phyloP scores from a whole-genome alignment of 2,888 invertebrate genomes.

The Amiota minor region DNA sequence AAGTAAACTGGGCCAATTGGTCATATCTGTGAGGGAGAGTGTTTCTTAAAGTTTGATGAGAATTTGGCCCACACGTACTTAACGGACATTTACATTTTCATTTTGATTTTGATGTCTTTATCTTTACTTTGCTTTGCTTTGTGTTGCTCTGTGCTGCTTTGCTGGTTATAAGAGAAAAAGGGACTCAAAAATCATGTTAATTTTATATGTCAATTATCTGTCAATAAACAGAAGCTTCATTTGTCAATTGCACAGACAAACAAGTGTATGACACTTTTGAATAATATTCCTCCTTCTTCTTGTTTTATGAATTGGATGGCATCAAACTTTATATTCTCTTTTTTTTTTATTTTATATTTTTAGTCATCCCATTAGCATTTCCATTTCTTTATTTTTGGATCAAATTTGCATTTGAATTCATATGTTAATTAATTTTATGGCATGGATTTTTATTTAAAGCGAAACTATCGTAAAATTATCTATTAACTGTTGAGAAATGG shows the following conservation, averaged over 20 bases:
- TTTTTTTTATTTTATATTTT: conserved; percentile 32
- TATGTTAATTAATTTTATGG: conserved; percentile 54
- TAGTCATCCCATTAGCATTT: conserved; percentile 54
- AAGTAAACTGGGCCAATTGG: conserved; percentile 37
- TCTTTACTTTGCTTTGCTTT: conserved; percentile 10
- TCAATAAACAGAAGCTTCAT: conserved; percentile 60
- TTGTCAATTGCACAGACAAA: conserved; percentile 27
- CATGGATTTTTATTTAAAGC: conserved; percentile 32
- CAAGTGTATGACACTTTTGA: not conserved
- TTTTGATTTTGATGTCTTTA: not conserved
- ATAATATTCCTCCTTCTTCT: not conserved
- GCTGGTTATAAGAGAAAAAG: not conserved
- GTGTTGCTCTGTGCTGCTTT: not conserved
- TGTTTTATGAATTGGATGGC: not conserved
- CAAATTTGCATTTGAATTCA: too few relatives aligned
- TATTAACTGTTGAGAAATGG: too few relatives aligned
- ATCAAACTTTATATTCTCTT: too few relatives aligned
- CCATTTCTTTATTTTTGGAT: conserved; percentile 29
- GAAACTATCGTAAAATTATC: too few relatives aligned
- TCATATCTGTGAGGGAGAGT: not conserved
- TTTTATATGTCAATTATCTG: conserved; percentile 72
- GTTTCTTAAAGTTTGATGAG: not conserved
- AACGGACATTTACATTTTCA: not conserved
- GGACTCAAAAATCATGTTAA: conserved; percentile 63
- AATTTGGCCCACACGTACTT: conserved; percentile 3